Conservation (phyloP, 1,140 invertebrate species). For the Rhyzopertha dominica region DNA sequence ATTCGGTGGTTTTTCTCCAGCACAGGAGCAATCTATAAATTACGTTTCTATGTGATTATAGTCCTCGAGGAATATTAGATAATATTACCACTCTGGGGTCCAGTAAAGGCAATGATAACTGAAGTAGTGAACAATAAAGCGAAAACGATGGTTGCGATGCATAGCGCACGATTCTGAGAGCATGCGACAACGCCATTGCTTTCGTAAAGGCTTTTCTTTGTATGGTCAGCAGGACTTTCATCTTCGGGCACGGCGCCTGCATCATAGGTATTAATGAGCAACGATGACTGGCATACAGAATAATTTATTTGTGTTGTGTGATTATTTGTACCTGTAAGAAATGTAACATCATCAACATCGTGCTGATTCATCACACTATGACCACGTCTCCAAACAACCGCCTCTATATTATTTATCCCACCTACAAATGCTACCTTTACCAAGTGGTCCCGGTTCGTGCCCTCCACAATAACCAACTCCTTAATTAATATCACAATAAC, state of each 20-base stretch:
- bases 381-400: slow-evolving; percentile 46
- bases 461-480: slow-evolving; percentile 34
- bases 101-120: slow-evolving; percentile 83
- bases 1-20: slow-evolving; percentile 60
- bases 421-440: slow-evolving; percentile 45
- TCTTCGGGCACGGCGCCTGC: slow-evolving; percentile 52
- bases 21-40: slow-evolving; percentile 64
- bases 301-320: too few species aligned
- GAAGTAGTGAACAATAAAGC: slow-evolving; percentile 75
- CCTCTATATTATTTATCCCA: slow-evolving; percentile 42
- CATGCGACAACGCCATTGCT: slow-evolving; percentile 78
- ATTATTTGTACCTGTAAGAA: slow-evolving; percentile 70
- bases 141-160: slow-evolving; percentile 71
- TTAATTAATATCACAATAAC: too few species aligned
- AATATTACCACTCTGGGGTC: slow-evolving; percentile 64
- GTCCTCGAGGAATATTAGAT: not conserved
- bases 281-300: slow-evolving; percentile 34
- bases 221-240: slow-evolving; percentile 53
- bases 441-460: slow-evolving; percentile 38
- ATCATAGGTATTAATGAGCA: slow-evolving; percentile 41
- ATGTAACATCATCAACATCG: slow-evolving; percentile 88
- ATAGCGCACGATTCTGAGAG: slow-evolving; percentile 77
- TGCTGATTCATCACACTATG: slow-evolving; percentile 67
- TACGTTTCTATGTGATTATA: too few species aligned
- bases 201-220: slow-evolving; percentile 69